phyloP scores from a whole-genome alignment of 2,888 invertebrate genomes.

The Idaea aversata region DNA sequence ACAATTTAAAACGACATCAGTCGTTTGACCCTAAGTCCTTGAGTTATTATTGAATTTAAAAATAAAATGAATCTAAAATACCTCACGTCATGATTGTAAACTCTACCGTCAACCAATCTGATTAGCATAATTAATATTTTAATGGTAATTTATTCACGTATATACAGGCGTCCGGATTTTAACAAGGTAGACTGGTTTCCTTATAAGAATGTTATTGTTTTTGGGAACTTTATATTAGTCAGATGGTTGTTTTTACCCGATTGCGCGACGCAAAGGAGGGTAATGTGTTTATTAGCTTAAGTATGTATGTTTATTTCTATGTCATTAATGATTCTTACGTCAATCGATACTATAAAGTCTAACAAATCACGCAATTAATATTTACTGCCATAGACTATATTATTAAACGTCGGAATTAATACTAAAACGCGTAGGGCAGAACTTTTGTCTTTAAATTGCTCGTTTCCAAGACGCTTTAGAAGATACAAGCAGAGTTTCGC shows the following conservation, averaged over 20 bases:
- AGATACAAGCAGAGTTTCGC: too few relatives aligned
- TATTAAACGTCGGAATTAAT: too few relatives aligned
- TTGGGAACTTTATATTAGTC: background rate
- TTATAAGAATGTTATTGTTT: background rate
- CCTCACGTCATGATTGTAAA: background rate
- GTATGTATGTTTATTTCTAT: too few relatives aligned
- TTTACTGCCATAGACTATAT: too few relatives aligned
- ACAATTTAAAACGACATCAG: background rate
- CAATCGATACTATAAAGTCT: too few relatives aligned
- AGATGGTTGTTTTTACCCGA: background rate
- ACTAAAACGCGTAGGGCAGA: too few relatives aligned
- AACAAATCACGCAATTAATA: too few relatives aligned
- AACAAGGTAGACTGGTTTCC: slow-evolving; percentile 16
- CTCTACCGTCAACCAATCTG: slow-evolving; percentile 11
- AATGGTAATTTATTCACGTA: slow-evolving; percentile 27
- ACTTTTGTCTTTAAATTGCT: too few relatives aligned
- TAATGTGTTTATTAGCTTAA: too few relatives aligned
- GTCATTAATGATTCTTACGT: too few relatives aligned
- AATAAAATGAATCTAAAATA: background rate
- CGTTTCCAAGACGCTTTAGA: too few relatives aligned
- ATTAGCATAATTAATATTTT: slow-evolving; percentile 29
- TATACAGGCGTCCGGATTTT: slow-evolving; percentile 14
- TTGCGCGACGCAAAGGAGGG: background rate
- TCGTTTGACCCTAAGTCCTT: background rate
- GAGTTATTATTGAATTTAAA: background rate